These are phyloP conservation scores for Trimorus sp. DNA, from an alignment of 2,888 invertebrate genomes.

Conservation along the genomic window DNA sequence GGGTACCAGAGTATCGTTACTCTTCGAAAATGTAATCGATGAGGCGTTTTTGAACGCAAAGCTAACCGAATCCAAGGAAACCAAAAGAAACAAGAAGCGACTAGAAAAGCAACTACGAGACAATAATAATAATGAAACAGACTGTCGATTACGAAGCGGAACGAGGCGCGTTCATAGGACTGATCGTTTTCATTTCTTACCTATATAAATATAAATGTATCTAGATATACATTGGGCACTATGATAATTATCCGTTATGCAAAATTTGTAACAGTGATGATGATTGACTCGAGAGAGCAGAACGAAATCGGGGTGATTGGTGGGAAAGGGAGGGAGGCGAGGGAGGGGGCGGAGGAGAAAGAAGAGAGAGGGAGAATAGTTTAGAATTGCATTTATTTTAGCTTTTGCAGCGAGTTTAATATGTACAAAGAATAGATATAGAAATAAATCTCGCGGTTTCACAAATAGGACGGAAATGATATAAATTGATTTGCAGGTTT, in stretches of 20 bases:
- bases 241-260: conserved; percentile 64
- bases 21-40: conserved; percentile 49
- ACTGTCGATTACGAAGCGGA: conserved; percentile 65
- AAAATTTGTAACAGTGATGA: conserved; percentile 62
- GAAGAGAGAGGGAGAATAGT: no score
- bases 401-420: no score
- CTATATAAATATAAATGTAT: conserved; percentile 62
- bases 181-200: conserved; percentile 63
- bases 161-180: conserved; percentile 69
- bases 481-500: no score
- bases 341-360: no score
- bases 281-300: conserved; percentile 50
- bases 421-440: no score
- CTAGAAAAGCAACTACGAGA: conserved; percentile 66
- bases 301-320: no score
- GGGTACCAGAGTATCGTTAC: no score
- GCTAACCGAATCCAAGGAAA: conserved; percentile 15
- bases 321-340: no score
- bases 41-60: conserved; percentile 17
- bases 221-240: conserved; percentile 58
- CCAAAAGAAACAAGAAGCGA: conserved; percentile 33
- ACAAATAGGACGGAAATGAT: no score
- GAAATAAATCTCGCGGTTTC: no score
- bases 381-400: no score
- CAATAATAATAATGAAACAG: conserved; percentile 70